Percentiles rank a stretch among this genome's conserved stretches.
Conservation (phyloP, 2,113 vertebrate species). For the Tyrannus savana region DNA sequence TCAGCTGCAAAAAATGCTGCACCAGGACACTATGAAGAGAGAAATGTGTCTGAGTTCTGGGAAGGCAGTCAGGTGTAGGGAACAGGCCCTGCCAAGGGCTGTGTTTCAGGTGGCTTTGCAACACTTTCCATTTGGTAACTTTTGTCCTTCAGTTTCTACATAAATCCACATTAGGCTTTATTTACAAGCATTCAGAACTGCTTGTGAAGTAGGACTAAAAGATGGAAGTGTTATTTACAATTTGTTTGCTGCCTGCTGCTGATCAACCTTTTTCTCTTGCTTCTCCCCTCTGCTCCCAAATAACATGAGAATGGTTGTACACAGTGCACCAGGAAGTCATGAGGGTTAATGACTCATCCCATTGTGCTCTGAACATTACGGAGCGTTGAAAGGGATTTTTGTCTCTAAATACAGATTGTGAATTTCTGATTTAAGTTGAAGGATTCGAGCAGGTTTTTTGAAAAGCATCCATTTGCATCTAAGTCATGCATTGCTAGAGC, state of each 20-base stretch:
- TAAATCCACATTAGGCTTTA: not conserved
- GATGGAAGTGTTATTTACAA: not conserved
- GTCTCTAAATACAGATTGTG: not conserved
- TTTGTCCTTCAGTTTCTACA: not conserved
- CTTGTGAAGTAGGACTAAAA: not conserved
- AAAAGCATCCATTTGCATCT: not conserved
- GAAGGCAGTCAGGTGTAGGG: no score
- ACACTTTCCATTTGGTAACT: not conserved
- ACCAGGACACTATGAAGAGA: not conserved
- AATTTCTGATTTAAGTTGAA: not conserved
- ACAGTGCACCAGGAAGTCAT: not conserved
- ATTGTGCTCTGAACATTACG: not conserved
- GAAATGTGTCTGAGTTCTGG: not conserved
- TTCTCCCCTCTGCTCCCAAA: not conserved
- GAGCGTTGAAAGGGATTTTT: not conserved
- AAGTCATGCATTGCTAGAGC: not conserved
- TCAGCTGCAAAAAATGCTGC: rapidly evolving
- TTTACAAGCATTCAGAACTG: not conserved
- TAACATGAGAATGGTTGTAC: not conserved
- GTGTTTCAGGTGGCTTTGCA: not conserved
- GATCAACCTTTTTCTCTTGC: not conserved
- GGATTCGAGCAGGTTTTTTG: not conserved
- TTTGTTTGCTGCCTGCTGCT: not conserved
- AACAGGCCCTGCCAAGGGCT: not conserved
- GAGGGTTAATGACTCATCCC: not conserved